phyloP scores from a whole-genome alignment of 1,140 invertebrate species.

The Habropoda laboriosa region DNA sequence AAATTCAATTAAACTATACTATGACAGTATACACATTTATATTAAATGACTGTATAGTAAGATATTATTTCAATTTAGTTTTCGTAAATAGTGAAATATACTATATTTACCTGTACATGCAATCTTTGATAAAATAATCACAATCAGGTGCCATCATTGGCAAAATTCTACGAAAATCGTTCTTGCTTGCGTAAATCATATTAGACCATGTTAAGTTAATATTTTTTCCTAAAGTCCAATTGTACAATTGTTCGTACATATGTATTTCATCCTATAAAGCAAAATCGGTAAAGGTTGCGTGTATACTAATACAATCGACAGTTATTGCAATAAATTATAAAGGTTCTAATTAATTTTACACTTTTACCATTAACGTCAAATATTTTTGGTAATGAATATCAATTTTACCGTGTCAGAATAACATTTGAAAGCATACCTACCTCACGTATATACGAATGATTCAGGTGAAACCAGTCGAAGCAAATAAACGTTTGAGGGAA shows the following conservation, averaged over 20 bases:
- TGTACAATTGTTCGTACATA: conserved; percentile 44
- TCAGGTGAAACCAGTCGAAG: conserved; percentile 43
- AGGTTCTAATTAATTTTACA: no score
- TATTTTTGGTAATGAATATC: not conserved
- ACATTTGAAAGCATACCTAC: conserved; percentile 9
- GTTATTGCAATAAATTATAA: no score
- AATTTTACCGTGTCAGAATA: not conserved
- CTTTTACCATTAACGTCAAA: not conserved
- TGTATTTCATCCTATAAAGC: not conserved
- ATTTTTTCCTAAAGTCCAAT: conserved; percentile 49
- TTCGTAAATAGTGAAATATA: no score
- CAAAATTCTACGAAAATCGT: conserved; percentile 28
- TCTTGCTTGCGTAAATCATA: not conserved
- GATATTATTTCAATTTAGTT: not conserved
- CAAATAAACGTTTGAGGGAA: conserved; percentile 64
- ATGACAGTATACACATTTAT: no score
- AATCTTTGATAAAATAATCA: conserved; percentile 40
- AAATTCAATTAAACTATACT: no score
- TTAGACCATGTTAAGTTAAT: not conserved
- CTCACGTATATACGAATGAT: conserved; percentile 28
- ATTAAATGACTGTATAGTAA: no score
- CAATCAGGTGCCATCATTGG: conserved; percentile 41
- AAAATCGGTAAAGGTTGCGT: not conserved
- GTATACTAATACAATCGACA: no score
- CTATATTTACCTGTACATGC: conserved; percentile 37